A percentile compares a stretch with the other conserved stretches of the same genome.
Evolutionary conservation across 2,888 invertebrate genomes (phyloP).

Genomic region (Eupeodes latifasciatus): DNA sequence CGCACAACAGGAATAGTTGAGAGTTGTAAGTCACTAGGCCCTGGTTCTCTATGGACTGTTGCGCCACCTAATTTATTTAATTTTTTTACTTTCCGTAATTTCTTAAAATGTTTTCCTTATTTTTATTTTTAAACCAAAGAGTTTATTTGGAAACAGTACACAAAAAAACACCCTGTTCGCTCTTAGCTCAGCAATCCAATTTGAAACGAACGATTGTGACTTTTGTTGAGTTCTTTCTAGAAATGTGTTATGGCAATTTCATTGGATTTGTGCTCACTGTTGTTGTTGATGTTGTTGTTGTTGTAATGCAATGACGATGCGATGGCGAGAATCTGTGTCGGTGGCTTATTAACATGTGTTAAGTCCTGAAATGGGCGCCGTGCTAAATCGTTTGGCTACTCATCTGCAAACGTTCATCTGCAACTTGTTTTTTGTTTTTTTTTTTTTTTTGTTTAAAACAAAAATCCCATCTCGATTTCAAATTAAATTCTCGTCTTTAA

Average conservation of each 20-base stretch:
- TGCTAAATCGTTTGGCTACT: conserved; percentile 76
- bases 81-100: too few relatives aligned
- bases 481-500: conserved; percentile 43
- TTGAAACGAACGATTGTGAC: conserved; percentile 17
- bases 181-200: neutral
- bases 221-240: conserved; percentile 39
- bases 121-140: too few relatives aligned
- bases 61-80: too few relatives aligned
- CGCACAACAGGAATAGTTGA: too few relatives aligned
- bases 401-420: conserved; percentile 70
- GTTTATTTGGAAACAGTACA: too few relatives aligned
- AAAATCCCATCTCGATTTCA: conserved; percentile 54
- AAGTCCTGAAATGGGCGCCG: conserved; percentile 76
- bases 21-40: too few relatives aligned
- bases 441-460: conserved; percentile 10
- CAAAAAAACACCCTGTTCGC: conserved; percentile 18
- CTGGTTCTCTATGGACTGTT: too few relatives aligned
- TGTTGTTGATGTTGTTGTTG: conserved; percentile 30
- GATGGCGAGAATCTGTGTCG: conserved; percentile 73
- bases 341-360: conserved; percentile 77
- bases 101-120: too few relatives aligned
- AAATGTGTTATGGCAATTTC: conserved; percentile 54
- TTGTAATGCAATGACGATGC: neutral
- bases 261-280: conserved; percentile 49
- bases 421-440: conserved; percentile 36